These are phyloP conservation scores for Drosophila imparisetae DNA, from an alignment of 2,888 invertebrate species.

Conservation along the genomic window DNA sequence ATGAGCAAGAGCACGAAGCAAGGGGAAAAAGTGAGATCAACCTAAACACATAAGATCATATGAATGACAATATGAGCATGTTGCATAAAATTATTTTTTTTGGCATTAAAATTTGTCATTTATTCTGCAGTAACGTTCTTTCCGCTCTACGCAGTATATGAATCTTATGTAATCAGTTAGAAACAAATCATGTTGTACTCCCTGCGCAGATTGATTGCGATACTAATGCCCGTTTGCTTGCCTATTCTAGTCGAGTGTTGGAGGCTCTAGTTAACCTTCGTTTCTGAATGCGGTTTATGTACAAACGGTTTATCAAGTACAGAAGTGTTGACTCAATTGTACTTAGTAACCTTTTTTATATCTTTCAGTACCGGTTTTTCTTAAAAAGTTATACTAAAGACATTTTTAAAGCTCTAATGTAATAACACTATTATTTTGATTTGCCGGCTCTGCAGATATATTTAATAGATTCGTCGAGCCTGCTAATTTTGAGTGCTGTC, in stretches of 20 bases:
- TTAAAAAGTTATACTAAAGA: neutral
- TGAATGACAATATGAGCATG: constrained; percentile 12
- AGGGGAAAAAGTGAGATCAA: neutral
- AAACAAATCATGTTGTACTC: neutral
- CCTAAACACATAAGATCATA: neutral
- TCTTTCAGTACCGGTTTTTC: neutral
- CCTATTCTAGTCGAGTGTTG: neutral
- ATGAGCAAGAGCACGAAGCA: neutral
- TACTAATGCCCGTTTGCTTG: neutral
- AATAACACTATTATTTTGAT: neutral
- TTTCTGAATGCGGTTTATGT: neutral
- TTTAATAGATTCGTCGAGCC: neutral
- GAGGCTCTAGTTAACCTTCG: no score
- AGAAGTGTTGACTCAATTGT: neutral
- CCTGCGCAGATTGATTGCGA: neutral
- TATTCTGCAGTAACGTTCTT: neutral
- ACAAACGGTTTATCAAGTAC: neutral
- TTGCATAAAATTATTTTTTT: constrained; percentile 11
- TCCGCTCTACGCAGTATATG: neutral
- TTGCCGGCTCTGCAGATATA: neutral
- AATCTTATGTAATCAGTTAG: neutral
- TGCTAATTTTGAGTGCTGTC: neutral
- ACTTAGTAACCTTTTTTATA: neutral
- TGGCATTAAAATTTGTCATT: neutral
- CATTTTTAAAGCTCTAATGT: neutral